Evolutionary conservation across 2,797 vertebrate genomes (phyloP), one percentile per base, ranked within the genome.

Genomic region (Tachyglossus aculeatus): DNA sequence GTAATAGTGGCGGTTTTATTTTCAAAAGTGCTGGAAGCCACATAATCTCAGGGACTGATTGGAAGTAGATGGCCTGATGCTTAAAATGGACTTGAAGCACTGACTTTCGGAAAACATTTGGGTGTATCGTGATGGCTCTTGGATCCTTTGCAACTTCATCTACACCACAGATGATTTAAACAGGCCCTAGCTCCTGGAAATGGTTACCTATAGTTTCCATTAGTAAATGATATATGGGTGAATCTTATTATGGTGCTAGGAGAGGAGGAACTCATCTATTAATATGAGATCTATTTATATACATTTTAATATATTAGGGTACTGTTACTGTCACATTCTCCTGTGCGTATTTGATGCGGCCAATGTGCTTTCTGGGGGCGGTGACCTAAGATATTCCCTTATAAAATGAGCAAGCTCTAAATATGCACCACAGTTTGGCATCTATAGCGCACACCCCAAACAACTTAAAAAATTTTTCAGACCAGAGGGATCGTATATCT

Each of bases 211-310:
- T n/a, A n/a, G n/a, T n/a, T 65, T 65, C 75, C 82, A 71, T 71
- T 62, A 40, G 53, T 44, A 48, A 48, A n/a, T n/a, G n/a, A n/a
- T n/a, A n/a, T n/a, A n/a, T 24, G 58, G 59, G 48, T 55, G 72
- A 27, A 57, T 43, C 55, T 29, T 37, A 29, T 58, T 50, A 36
- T 12, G 51, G 60, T 59, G 38, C 55, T 60, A 67, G 64, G n/a
- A 27, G 14, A 14, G 45, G 62, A 1, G 0, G n/a, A 38, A 36
- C 77, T 68, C 34, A 31, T 60, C 65, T 80, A 27, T 77, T 78
- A 80, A 80, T 75, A 75, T 68, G 68, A 73, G 50, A 65, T 44
- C 82, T 87, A 80, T 85, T 87, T 87, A 85, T 85, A 78, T n/a
- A 3, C 39, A 64, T 33, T 47, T 29, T 53, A 51, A 19, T 18